phyloP scores from a whole-genome alignment of 2,888 invertebrate genomes.

The Ceriagrion tenellum region DNA sequence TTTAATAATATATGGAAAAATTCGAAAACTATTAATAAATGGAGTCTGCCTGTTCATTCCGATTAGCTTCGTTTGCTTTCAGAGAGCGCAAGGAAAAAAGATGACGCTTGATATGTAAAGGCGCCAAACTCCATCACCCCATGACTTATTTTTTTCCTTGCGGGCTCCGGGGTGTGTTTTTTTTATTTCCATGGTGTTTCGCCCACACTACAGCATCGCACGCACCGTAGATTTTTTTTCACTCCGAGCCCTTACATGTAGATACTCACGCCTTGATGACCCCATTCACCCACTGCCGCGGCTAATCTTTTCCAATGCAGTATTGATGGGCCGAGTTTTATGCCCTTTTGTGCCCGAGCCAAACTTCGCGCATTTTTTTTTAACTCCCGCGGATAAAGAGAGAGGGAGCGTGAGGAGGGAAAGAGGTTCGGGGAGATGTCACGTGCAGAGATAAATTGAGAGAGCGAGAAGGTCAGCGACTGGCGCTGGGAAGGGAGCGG shows the following conservation, averaged over 20 bases:
- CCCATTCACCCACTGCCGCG: background rate
- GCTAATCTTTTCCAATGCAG: conserved; percentile 59
- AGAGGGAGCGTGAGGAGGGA: background rate
- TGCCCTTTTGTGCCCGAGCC: conserved; percentile 8
- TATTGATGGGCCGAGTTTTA: conserved; percentile 33
- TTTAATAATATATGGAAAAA: no score
- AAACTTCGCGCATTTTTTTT: background rate
- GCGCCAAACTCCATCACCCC: background rate
- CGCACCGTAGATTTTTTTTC: background rate
- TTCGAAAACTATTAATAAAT: no score
- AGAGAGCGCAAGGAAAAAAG: no score
- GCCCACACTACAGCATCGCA: background rate
- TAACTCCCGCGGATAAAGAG: background rate
- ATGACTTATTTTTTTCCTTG: background rate
- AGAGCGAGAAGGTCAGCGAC: background rate
- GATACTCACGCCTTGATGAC: conserved; percentile 7
- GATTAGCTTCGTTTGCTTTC: no score
- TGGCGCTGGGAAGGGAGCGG: background rate
- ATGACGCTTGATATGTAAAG: background rate
- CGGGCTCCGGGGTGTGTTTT: background rate
- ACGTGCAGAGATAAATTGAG: conserved; percentile 16
- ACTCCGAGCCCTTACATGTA: background rate
- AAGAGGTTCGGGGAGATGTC: background rate
- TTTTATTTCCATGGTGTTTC: background rate
- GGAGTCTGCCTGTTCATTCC: no score